These are phyloP conservation scores for Phrynosoma blainvillii DNA, from an alignment of 2,113 vertebrate genomes.

Conservation along the genomic window DNA sequence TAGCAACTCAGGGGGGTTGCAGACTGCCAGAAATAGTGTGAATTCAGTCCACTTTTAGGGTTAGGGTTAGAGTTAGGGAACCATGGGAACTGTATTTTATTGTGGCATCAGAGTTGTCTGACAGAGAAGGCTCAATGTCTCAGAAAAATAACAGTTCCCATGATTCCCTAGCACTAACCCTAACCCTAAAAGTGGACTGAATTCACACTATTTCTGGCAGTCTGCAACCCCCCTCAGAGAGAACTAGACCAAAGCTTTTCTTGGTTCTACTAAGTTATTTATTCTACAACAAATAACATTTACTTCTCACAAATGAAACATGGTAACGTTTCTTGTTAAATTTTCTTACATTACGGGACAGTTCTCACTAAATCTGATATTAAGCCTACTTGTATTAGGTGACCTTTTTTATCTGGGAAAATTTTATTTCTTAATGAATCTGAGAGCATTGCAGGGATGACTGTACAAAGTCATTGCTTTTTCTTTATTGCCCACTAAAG, in stretches of 20 bases:
- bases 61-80: too few relatives aligned
- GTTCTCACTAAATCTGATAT: conserved; percentile 62
- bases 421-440: conserved; percentile 75
- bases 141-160: too few relatives aligned
- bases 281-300: not conserved
- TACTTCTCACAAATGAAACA: conserved; percentile 50
- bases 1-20: too few relatives aligned
- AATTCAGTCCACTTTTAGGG: too few relatives aligned
- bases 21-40: too few relatives aligned
- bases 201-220: too few relatives aligned
- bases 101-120: too few relatives aligned
- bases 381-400: conserved; percentile 65
- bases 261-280: not conserved
- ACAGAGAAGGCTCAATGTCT: too few relatives aligned
- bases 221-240: too few relatives aligned
- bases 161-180: too few relatives aligned
- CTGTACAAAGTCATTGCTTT: conserved; percentile 74
- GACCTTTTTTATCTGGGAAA: conserved; percentile 67
- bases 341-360: conserved; percentile 63
- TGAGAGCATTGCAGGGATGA: conserved; percentile 69
- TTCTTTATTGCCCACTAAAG: conserved; percentile 75
- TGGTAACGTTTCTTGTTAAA: conserved; percentile 43
- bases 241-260: not conserved
- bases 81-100: too few relatives aligned
- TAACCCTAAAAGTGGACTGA: too few relatives aligned